Conservation (phyloP, 2,888 invertebrate genomes). For the Chaitophorus viminalis region DNA sequence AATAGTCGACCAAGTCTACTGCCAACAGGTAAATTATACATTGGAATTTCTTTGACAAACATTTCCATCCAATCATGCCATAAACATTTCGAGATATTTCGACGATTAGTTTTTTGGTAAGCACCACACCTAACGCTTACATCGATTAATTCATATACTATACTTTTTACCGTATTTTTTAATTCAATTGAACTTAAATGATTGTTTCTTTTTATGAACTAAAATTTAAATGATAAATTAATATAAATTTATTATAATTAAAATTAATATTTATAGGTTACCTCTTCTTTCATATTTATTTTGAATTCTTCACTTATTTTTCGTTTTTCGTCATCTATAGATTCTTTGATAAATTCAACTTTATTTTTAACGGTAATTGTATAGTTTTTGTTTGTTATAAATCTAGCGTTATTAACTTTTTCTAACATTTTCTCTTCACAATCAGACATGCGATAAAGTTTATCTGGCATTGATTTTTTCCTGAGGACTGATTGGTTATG, state of each 20-base stretch:
- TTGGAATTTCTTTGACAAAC: background rate
- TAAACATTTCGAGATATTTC: background rate
- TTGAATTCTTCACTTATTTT: background rate
- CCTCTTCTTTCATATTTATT: constrained; percentile 3
- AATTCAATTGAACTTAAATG: background rate
- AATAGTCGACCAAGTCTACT: background rate
- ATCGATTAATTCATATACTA: background rate
- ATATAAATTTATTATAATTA: background rate
- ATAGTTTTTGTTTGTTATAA: background rate
- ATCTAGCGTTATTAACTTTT: constrained; percentile 21
- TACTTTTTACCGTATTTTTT: background rate
- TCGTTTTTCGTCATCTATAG: background rate
- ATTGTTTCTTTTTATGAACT: constrained; percentile 10
- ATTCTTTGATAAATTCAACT: background rate
- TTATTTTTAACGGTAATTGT: background rate
- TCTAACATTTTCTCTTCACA: constrained; percentile 10
- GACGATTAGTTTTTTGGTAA: background rate
- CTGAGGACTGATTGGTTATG: background rate
- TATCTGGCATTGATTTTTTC: constrained; percentile 26
- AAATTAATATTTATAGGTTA: background rate
- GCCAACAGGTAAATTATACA: background rate
- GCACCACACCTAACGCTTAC: background rate
- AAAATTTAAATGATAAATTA: background rate
- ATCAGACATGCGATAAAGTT: background rate
- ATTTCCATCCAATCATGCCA: constrained; percentile 23